Conservation (phyloP, 2,888 invertebrate genomes). For the Eristalinus aeneus region DNA sequence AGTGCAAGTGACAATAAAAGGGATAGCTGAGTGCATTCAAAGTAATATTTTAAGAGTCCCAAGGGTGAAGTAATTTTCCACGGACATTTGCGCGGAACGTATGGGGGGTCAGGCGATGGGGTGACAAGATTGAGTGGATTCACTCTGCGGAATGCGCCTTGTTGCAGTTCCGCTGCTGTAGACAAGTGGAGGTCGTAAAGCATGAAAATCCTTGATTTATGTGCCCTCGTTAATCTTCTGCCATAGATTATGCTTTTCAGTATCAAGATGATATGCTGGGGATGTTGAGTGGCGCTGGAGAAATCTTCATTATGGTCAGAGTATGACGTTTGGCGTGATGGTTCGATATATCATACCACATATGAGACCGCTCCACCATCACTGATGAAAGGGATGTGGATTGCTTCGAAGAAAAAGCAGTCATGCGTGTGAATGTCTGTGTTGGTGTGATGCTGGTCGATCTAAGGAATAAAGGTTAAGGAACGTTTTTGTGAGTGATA, state of each 20-base stretch:
- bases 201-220: conserved; percentile 67
- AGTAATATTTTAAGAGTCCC: conserved; percentile 61
- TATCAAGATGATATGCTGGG: conserved; percentile 29
- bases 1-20: conserved; percentile 48
- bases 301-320: conserved; percentile 45
- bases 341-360: neutral
- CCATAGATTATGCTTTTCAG: conserved; percentile 43
- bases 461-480: neutral
- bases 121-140: conserved; percentile 64
- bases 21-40: conserved; percentile 48
- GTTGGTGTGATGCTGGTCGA: neutral
- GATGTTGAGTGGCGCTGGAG: neutral
- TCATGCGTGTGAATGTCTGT: neutral
- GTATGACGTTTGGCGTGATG: neutral
- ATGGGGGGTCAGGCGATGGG: neutral
- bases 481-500: neutral
- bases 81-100: conserved; percentile 46
- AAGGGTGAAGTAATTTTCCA: conserved; percentile 54
- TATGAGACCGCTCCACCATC: neutral
- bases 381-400: neutral
- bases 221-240: conserved; percentile 53
- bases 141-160: conserved; percentile 45
- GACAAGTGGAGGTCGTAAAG: conserved; percentile 63
- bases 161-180: conserved; percentile 57
- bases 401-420: neutral